These are phyloP conservation scores for Cygnus atratus DNA, from an alignment of 2,113 vertebrate genomes.

Conservation along the genomic window DNA sequence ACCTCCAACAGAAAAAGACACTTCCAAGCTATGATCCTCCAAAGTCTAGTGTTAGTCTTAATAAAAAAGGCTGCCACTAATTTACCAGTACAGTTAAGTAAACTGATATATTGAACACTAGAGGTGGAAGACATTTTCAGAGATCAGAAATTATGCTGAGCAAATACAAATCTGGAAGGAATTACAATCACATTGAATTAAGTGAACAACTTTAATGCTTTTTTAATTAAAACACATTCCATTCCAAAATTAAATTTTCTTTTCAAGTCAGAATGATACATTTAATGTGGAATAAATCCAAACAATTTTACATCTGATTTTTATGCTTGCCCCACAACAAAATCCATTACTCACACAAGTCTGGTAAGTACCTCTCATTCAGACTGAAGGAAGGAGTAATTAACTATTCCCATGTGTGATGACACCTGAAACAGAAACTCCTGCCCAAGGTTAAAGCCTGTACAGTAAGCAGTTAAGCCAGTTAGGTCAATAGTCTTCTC, in stretches of 20 bases:
- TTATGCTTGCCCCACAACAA: neutral
- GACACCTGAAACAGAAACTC: slow-evolving; percentile 40
- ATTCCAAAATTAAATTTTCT: neutral
- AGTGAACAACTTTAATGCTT: neutral
- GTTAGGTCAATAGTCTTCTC: neutral
- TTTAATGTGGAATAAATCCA: neutral
- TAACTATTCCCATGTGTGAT: neutral
- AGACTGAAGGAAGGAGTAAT: neutral
- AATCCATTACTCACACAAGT: neutral
- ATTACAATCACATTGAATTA: neutral
- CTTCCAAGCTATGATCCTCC: neutral
- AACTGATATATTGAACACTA: neutral
- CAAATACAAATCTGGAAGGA: slow-evolving; percentile 7
- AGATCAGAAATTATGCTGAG: neutral
- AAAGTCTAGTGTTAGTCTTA: neutral
- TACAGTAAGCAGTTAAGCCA: neutral
- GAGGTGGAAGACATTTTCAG: neutral
- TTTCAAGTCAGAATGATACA: neutral
- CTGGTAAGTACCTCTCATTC: slow-evolving; percentile 16
- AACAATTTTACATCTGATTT: neutral
- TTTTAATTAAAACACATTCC: neutral
- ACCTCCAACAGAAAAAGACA: neutral
- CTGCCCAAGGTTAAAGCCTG: neutral
- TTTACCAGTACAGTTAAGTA: neutral
- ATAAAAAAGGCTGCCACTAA: neutral